Conservation (phyloP, 2,113 vertebrate genomes). For the Strix uralensis region DNA sequence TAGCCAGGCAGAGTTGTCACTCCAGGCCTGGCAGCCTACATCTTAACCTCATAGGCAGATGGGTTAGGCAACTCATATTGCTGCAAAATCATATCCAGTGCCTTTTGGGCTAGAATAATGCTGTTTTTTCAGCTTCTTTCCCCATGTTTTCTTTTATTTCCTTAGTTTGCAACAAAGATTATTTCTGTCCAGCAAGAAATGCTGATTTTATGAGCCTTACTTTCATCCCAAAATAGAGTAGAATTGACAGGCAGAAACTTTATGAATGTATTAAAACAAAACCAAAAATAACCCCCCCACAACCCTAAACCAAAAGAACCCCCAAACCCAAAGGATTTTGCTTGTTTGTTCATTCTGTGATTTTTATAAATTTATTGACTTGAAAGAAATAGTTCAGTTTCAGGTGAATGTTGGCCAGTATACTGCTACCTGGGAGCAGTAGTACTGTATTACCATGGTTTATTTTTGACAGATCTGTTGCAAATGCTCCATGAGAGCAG, state of each 20-base stretch:
- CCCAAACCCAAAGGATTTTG: background rate
- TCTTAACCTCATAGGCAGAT: background rate
- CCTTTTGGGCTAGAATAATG: background rate
- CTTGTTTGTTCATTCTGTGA: background rate
- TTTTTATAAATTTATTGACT: background rate
- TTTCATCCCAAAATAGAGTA: background rate
- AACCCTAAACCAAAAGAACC: background rate
- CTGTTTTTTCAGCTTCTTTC: background rate
- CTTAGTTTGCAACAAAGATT: background rate
- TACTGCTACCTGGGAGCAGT: background rate
- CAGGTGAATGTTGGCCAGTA: background rate
- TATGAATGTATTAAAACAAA: background rate
- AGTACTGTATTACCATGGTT: background rate
- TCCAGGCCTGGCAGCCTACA: background rate
- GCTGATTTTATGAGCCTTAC: background rate
- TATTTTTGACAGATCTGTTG: background rate
- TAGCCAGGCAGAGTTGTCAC: background rate
- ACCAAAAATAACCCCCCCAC: no score
- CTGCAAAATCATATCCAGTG: background rate
- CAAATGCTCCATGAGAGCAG: background rate
- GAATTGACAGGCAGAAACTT: background rate
- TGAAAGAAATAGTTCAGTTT: background rate
- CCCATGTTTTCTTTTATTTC: background rate
- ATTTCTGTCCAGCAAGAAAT: background rate
- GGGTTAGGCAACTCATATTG: background rate